phyloP scores from a whole-genome alignment of 2,113 vertebrate genomes.

The Zosterops hypoxanthus region DNA sequence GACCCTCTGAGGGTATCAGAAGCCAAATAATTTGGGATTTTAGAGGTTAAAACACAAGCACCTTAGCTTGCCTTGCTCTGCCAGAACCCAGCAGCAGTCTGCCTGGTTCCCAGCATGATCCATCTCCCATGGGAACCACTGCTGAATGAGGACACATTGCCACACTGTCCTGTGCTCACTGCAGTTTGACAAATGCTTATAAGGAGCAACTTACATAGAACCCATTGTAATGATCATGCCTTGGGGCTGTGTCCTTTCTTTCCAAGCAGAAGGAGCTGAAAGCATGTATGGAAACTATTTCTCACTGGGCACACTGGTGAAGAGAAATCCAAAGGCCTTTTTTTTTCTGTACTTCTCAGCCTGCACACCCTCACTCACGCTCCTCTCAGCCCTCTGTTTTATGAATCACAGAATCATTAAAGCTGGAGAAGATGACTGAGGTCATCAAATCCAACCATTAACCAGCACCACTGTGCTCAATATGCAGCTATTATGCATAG shows the following conservation, averaged over 20 bases:
- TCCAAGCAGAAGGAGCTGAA: constrained; percentile 21
- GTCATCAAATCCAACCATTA: background rate
- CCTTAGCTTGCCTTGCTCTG: background rate
- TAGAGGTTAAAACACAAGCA: background rate
- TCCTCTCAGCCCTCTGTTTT: background rate
- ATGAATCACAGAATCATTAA: background rate
- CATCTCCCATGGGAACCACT: background rate
- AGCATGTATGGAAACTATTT: constrained; percentile 34
- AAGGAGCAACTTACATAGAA: background rate
- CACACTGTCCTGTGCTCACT: background rate
- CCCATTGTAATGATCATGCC: background rate
- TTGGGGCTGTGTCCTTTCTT: constrained; percentile 21
- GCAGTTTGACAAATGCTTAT: background rate
- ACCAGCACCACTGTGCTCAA: background rate
- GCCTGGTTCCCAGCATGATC: background rate
- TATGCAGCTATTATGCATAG: background rate
- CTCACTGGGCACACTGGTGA: background rate
- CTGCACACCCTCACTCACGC: background rate
- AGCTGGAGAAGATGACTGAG: background rate
- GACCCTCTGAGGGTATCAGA: background rate
- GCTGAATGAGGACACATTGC: background rate
- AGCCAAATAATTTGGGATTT: background rate
- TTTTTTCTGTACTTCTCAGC: background rate
- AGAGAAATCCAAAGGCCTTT: background rate
- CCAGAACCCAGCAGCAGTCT: background rate